A percentile compares a stretch with the other conserved stretches of the same genome.
These are phyloP conservation scores for Pangasius mekongensis DNA, from an alignment of 2,797 vertebrate genomes.

Conservation along the genomic window DNA sequence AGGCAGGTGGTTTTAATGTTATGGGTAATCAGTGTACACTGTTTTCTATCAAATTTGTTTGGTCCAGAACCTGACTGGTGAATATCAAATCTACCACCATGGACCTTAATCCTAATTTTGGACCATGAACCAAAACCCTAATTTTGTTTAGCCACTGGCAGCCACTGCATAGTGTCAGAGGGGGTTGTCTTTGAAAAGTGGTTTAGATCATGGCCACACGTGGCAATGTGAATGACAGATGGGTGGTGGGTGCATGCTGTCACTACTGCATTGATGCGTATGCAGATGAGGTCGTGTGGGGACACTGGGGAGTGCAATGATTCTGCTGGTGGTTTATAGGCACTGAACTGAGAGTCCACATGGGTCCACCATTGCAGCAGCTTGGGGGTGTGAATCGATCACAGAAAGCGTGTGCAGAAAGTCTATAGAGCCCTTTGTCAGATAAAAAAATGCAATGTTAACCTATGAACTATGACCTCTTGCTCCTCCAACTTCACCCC, in stretches of 20 bases:
- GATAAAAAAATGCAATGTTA: slow-evolving; percentile 76
- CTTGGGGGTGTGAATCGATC: slow-evolving; percentile 67
- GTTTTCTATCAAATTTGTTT: neutral
- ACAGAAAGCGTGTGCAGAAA: slow-evolving; percentile 70
- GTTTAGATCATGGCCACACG: slow-evolving; percentile 66
- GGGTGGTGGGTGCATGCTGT: slow-evolving; percentile 65
- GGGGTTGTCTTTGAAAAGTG: slow-evolving; percentile 46
- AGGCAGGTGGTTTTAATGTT: too few species aligned
- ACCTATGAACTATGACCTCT: slow-evolving; percentile 78
- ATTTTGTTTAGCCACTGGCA: neutral
- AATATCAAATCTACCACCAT: neutral
- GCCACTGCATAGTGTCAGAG: slow-evolving; percentile 17
- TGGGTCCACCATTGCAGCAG: slow-evolving; percentile 63
- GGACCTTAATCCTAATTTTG: neutral
- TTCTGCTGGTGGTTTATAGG: slow-evolving; percentile 66
- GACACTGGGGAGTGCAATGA: slow-evolving; percentile 43
- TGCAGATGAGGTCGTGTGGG: slow-evolving; percentile 48
- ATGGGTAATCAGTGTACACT: neutral
- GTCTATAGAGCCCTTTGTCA: slow-evolving; percentile 77
- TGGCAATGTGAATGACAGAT: slow-evolving; percentile 72
- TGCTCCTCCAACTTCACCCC: slow-evolving; percentile 64
- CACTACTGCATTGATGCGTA: slow-evolving; percentile 52
- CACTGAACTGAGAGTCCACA: slow-evolving; percentile 63
- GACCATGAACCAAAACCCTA: neutral
- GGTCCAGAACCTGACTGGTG: neutral